Evolutionary conservation across 2,797 vertebrate species (phyloP).

Genomic region (Gastrophryne carolinensis): DNA sequence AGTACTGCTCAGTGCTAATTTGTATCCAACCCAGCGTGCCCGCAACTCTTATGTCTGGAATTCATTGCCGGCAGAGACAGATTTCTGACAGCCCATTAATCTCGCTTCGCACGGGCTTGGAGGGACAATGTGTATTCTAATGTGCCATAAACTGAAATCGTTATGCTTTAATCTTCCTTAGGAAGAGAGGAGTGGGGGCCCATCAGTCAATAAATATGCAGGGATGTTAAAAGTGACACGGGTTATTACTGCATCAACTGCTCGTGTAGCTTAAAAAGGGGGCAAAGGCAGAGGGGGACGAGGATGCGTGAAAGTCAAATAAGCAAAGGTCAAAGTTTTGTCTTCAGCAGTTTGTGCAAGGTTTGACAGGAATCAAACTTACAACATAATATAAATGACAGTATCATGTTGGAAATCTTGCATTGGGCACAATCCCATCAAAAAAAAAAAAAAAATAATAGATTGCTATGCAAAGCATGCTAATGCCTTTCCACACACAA

Average conservation of each 20-base stretch:
- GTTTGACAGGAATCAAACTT: neutral
- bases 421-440: too few species aligned
- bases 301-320: constrained; percentile 47
- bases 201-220: constrained; percentile 52
- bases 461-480: too few species aligned
- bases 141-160: constrained; percentile 30
- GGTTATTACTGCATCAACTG: constrained; percentile 52
- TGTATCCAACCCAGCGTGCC: constrained; percentile 5
- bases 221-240: constrained; percentile 53
- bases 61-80: constrained; percentile 32
- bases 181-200: constrained; percentile 50
- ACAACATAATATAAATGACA: too few species aligned
- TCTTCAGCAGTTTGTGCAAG: neutral
- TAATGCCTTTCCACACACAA: too few species aligned
- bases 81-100: constrained; percentile 41
- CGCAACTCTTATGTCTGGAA: constrained; percentile 30
- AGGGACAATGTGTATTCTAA: constrained; percentile 50
- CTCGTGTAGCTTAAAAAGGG: constrained; percentile 40
- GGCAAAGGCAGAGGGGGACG: neutral
- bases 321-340: constrained; percentile 44
- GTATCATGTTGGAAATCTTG: too few species aligned
- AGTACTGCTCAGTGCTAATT: constrained; percentile 49
- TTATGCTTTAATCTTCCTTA: constrained; percentile 42
- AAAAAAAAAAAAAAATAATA: too few species aligned
- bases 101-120: constrained; percentile 40